phyloP scores from a whole-genome alignment of 92 coral and sea anemone species.

The Galaxea fascicularis region DNA sequence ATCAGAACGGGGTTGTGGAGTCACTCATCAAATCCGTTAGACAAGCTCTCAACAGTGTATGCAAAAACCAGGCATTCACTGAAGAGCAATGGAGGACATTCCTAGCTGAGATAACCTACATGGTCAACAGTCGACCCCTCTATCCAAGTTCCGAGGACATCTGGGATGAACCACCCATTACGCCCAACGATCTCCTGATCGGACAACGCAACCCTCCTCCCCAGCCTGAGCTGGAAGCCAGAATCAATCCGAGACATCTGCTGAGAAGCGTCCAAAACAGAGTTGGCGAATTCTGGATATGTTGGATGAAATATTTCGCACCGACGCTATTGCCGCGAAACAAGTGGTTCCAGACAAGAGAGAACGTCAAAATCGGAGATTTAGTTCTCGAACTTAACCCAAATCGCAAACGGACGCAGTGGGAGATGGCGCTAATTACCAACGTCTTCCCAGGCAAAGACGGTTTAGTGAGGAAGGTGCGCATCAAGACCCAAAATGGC shows the following conservation, averaged over 20 bases:
- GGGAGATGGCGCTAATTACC: constrained; percentile 67
- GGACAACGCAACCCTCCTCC: constrained; percentile 57
- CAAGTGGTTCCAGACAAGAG: constrained; percentile 66
- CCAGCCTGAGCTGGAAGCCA: no score
- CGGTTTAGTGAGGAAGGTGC: constrained; percentile 69
- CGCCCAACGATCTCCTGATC: constrained; percentile 56
- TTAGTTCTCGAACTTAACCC: constrained; percentile 61
- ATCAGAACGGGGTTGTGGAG: constrained; percentile 84
- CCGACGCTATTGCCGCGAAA: constrained; percentile 72
- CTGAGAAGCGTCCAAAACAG: constrained; percentile 31
- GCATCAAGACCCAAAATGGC: constrained; percentile 58
- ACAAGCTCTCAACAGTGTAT: constrained; percentile 62
- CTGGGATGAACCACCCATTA: constrained; percentile 68
- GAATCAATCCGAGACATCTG: constrained; percentile 64
- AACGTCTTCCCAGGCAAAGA: constrained; percentile 64
- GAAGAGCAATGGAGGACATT: constrained; percentile 80
- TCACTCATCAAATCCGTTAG: constrained; percentile 82
- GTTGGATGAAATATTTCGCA: constrained; percentile 54
- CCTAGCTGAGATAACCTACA: no score
- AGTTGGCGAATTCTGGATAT: constrained; percentile 57
- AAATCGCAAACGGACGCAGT: constrained; percentile 45
- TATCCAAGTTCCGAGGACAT: constrained; percentile 74
- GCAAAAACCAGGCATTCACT: constrained; percentile 70
- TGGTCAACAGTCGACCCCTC: no score
- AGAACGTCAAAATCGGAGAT: constrained; percentile 63